Evolutionary conservation across 2,797 vertebrate species (phyloP).

Genomic region (Holocentrus rufus): DNA sequence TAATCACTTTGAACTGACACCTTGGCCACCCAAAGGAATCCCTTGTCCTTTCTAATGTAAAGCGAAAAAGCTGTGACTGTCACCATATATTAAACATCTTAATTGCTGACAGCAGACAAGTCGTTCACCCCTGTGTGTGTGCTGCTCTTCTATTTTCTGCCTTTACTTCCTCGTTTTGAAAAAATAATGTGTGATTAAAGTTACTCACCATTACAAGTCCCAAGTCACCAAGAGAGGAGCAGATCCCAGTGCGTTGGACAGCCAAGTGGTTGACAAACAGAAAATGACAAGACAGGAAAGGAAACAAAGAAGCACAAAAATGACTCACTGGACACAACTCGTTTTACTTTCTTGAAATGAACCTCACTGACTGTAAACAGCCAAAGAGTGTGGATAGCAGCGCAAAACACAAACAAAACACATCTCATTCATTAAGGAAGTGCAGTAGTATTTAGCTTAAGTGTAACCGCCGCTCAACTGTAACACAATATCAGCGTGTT

Average conservation of each 20-base stretch:
- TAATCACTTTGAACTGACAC: background rate
- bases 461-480: too few relatives aligned
- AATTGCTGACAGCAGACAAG: background rate
- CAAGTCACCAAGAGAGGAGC: conserved; percentile 30
- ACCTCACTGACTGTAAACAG: background rate
- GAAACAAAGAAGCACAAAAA: conserved; percentile 25
- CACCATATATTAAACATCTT: too few relatives aligned
- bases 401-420: background rate
- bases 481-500: background rate
- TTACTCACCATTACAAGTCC: conserved; percentile 70
- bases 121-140: background rate
- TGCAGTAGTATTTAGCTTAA: background rate
- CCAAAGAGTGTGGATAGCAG: background rate
- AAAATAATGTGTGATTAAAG: conserved; percentile 21
- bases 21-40: background rate
- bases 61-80: background rate
- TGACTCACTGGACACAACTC: background rate
- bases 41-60: too few relatives aligned
- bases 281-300: conserved; percentile 16
- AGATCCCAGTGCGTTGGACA: conserved; percentile 32
- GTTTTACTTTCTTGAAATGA: background rate
- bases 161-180: conserved; percentile 26
- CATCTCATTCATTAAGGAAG: background rate
- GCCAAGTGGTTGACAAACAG: conserved; percentile 19
- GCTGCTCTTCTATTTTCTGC: background rate